A percentile compares a stretch with the other conserved stretches of the same genome.
Conservation (phyloP, 1,140 invertebrate genomes). For the Bicyclus anynana region DNA sequence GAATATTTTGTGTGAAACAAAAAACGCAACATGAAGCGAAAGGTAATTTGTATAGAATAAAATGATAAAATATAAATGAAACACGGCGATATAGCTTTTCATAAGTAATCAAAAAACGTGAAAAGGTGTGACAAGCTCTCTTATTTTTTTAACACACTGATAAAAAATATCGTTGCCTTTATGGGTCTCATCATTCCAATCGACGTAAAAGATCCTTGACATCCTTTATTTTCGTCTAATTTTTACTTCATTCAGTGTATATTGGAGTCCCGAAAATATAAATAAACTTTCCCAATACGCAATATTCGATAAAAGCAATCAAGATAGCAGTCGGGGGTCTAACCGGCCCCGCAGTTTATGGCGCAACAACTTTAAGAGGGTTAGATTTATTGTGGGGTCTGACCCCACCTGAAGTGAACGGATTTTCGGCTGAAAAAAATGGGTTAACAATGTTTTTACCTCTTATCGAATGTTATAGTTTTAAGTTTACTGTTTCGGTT, state of each 20-base stretch:
- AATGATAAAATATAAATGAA: too few relatives aligned
- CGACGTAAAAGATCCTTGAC: too few relatives aligned
- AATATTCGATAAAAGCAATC: conserved; percentile 64
- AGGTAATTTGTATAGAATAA: too few relatives aligned
- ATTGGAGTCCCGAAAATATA: conserved; percentile 24
- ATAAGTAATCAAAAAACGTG: too few relatives aligned
- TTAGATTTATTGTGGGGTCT: conserved; percentile 45
- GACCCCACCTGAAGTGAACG: conserved; percentile 43
- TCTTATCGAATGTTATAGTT: conserved; percentile 1
- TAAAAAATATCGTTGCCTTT: too few relatives aligned
- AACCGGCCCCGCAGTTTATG: conserved; percentile 46
- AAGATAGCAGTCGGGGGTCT: conserved; percentile 43
- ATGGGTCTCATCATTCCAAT: too few relatives aligned
- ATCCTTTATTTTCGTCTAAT: neutral
- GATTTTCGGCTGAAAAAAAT: conserved; percentile 25
- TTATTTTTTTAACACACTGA: too few relatives aligned
- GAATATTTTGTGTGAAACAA: too few relatives aligned
- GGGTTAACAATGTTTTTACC: conserved; percentile 20
- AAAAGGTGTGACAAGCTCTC: too few relatives aligned
- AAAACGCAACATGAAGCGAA: too few relatives aligned
- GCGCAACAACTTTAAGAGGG: conserved; percentile 49
- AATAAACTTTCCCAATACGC: conserved; percentile 40
- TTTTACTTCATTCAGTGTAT: neutral
- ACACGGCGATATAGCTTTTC: too few relatives aligned
- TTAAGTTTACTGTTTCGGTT: neutral